Evolutionary conservation across 2,113 vertebrate genomes (phyloP).

Genomic region (Myocastor coypus): DNA sequence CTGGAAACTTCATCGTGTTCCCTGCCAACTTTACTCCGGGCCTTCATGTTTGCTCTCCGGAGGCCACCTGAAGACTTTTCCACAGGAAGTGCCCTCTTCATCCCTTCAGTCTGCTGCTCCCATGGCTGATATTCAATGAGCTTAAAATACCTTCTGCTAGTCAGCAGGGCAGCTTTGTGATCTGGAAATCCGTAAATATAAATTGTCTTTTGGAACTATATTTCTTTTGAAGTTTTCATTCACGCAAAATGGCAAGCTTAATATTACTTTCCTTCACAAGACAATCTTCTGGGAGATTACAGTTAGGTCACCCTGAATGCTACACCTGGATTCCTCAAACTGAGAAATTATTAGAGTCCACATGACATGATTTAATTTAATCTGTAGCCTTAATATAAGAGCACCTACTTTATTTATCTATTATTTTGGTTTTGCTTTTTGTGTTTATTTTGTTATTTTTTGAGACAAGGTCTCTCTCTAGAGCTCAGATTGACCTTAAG

Average conservation of each 20-base stretch:
- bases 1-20: too few relatives aligned
- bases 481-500: neutral
- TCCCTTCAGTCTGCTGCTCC: neutral
- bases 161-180: neutral
- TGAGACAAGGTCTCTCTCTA: neutral
- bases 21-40: neutral
- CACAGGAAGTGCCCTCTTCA: neutral
- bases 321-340: neutral
- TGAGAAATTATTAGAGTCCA: neutral
- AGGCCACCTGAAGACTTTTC: neutral
- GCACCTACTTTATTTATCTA: neutral
- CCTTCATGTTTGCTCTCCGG: neutral
- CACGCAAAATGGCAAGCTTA: neutral
- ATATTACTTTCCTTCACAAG: neutral
- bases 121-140: neutral
- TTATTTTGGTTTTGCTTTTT: neutral
- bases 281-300: neutral
- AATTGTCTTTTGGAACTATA: neutral
- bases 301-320: neutral
- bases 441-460: neutral
- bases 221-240: conserved; percentile 36
- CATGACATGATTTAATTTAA: neutral
- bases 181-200: neutral
- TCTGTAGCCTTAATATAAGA: neutral
- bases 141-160: neutral